Percentiles rank a stretch among this genome's conserved stretches.
These are phyloP conservation scores for Temnopleurus reevesii DNA, from an alignment of 53 echinoderm and acorn worm species.

Conservation along the genomic window DNA sequence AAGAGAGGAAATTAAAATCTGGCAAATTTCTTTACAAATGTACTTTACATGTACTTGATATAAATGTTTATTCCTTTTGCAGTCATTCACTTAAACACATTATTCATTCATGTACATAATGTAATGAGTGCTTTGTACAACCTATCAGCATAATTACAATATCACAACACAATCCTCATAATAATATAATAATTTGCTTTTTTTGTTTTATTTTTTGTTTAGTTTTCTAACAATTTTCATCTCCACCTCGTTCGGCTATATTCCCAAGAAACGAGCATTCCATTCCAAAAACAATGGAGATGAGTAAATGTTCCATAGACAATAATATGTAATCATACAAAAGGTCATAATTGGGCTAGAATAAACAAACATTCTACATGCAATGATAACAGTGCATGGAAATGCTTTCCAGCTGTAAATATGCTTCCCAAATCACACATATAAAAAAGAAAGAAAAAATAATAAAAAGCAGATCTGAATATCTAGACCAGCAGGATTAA, in stretches of 20 bases:
- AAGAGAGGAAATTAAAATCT: slow-evolving; percentile 6
- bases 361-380: slow-evolving; percentile 9
- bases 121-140: slow-evolving; percentile 44
- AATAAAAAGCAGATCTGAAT: background rate
- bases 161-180: slow-evolving; percentile 40
- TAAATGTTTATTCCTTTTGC: slow-evolving; percentile 30
- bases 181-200: slow-evolving; percentile 24
- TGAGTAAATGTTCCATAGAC: background rate
- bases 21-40: slow-evolving; percentile 26
- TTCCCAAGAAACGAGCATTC: slow-evolving; percentile 3
- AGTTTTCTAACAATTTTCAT: slow-evolving; percentile 15
- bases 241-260: background rate
- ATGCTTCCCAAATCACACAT: slow-evolving; percentile 27
- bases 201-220: background rate
- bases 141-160: slow-evolving; percentile 44
- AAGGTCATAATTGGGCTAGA: slow-evolving; percentile 5
- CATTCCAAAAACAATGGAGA: background rate
- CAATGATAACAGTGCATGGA: background rate
- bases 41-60: slow-evolving; percentile 36
- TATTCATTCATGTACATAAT: slow-evolving; percentile 33
- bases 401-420: slow-evolving; percentile 51
- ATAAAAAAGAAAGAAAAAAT: slow-evolving; percentile 10
- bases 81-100: slow-evolving; percentile 37
- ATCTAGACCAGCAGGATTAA: background rate
- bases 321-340: slow-evolving; percentile 44